phyloP scores from a whole-genome alignment of 2,113 vertebrate species.

The Trachemys scripta region DNA sequence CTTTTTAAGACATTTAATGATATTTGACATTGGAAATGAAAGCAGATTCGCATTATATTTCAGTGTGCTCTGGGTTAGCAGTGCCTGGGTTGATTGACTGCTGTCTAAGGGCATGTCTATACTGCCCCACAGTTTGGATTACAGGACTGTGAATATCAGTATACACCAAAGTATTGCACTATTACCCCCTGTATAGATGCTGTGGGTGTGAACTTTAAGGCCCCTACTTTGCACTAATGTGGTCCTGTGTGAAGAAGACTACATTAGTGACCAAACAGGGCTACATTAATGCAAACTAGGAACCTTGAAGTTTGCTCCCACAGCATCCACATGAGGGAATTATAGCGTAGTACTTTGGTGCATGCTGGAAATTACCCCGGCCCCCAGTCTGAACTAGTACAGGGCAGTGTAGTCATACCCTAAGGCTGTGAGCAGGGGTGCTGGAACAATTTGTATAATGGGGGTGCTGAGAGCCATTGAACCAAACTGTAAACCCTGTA shows the following conservation, averaged over 20 bases:
- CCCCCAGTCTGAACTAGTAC: not conserved
- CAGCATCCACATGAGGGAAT: not conserved
- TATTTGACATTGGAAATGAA: constrained; percentile 23
- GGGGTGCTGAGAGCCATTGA: too few species aligned
- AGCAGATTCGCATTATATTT: not conserved
- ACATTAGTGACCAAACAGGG: not conserved
- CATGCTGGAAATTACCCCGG: not conserved
- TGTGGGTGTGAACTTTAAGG: not conserved
- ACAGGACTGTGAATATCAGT: not conserved
- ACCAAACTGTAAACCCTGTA: too few species aligned
- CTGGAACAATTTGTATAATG: too few species aligned
- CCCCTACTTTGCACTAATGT: not conserved
- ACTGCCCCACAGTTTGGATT: not conserved
- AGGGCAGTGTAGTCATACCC: not conserved
- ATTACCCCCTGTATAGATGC: not conserved
- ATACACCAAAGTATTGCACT: not conserved
- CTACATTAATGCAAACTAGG: not conserved
- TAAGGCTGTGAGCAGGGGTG: not conserved
- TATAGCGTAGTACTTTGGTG: not conserved
- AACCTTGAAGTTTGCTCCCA: not conserved
- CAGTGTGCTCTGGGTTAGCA: not conserved
- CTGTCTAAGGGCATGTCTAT: not conserved
- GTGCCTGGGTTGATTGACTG: not conserved
- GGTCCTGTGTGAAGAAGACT: not conserved
- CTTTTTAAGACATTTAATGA: constrained; percentile 36